Evolutionary conservation across 92 coral and sea anemone genomes (phyloP).

Genomic region (Chrysogorgia sp.): DNA sequence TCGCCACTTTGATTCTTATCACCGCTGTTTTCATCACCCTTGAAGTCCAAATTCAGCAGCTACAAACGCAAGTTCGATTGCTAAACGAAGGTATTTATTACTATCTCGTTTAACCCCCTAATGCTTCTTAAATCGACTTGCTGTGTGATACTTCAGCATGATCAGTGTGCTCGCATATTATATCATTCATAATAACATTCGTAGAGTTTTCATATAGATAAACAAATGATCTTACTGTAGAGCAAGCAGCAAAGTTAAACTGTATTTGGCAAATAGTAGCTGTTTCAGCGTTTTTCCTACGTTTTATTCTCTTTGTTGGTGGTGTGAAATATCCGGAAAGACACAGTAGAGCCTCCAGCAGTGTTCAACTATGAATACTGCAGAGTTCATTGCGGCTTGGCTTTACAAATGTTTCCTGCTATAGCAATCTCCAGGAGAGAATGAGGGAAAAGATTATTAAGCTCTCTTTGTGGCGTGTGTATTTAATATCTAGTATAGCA

Average conservation of each 20-base stretch:
- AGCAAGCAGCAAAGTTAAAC: background rate
- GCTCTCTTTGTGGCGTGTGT: no score
- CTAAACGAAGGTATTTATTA: constrained; percentile 16
- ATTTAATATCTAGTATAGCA: no score
- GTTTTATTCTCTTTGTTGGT: background rate
- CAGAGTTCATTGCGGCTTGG: background rate
- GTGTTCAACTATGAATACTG: background rate
- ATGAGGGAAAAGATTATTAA: no score
- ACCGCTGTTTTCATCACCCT: constrained; percentile 51
- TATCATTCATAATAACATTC: no score
- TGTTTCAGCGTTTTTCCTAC: background rate
- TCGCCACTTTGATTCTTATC: background rate
- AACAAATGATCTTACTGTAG: background rate
- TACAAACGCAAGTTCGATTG: constrained; percentile 32
- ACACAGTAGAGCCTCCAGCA: background rate
- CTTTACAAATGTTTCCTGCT: background rate
- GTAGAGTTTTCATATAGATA: no score
- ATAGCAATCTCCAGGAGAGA: background rate
- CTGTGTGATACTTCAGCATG: background rate
- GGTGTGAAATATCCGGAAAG: background rate
- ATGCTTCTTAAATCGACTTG: constrained; percentile 33
- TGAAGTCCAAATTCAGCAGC: constrained; percentile 75
- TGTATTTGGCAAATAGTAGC: background rate
- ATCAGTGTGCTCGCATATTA: background rate
- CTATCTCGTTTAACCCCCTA: constrained; percentile 43